Evolutionary conservation across 2,797 vertebrate species (phyloP).

Genomic region (Gambusia yucatana): DNA sequence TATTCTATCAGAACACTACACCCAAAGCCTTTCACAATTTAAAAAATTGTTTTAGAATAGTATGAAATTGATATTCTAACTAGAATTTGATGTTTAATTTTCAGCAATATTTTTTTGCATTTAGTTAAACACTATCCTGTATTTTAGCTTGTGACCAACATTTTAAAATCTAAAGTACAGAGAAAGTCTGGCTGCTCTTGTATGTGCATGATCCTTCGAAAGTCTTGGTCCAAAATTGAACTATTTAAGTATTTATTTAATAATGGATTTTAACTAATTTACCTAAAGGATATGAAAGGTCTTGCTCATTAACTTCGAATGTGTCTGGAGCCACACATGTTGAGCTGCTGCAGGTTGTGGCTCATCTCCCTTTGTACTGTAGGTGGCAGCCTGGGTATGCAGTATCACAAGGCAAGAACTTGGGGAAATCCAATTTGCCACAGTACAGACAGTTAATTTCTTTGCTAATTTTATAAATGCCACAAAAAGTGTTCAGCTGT

Average conservation of each 20-base stretch:
- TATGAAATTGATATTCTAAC: not conserved
- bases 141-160: not conserved
- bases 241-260: slow-evolving; percentile 59
- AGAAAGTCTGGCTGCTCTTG: slow-evolving; percentile 16
- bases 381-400: slow-evolving; percentile 84
- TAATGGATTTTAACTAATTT: slow-evolving; percentile 67
- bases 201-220: slow-evolving; percentile 52
- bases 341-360: slow-evolving; percentile 42
- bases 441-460: slow-evolving; percentile 82
- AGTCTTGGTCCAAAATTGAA: slow-evolving; percentile 57
- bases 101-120: not conserved
- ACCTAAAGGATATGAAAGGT: slow-evolving; percentile 50
- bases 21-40: not conserved
- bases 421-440: slow-evolving; percentile 79
- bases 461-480: slow-evolving; percentile 85
- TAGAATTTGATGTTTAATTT: not conserved
- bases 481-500: slow-evolving; percentile 76
- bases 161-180: slow-evolving; percentile 11
- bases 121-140: not conserved
- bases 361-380: slow-evolving; percentile 73
- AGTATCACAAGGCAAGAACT: slow-evolving; percentile 66
- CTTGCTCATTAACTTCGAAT: slow-evolving; percentile 43
- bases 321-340: slow-evolving; percentile 64
- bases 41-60: not conserved
- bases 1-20: not conserved